Percentiles rank a stretch among this genome's conserved stretches.
phyloP scores from a whole-genome alignment of 2,797 vertebrate species.

The Pelodytes ibericus region DNA sequence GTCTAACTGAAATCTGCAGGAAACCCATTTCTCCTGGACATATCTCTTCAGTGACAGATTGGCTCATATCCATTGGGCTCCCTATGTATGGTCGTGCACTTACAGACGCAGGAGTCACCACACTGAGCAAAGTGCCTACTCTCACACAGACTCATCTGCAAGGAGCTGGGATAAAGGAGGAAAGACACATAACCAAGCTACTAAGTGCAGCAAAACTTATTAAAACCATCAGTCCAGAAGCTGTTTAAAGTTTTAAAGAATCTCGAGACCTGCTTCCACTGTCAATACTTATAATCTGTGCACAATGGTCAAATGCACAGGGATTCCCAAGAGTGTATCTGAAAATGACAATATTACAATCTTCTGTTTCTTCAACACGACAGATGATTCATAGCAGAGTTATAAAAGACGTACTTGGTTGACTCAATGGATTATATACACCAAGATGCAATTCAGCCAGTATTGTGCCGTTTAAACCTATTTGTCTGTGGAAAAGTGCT shows the following conservation, averaged over 20 bases:
- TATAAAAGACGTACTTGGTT: conserved; percentile 39
- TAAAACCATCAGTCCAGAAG: conserved; percentile 69
- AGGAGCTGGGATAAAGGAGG: conserved; percentile 87
- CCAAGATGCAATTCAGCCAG: conserved; percentile 52
- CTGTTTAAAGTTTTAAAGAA: conserved; percentile 62
- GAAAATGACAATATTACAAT: not conserved
- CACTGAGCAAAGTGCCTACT: conserved; percentile 82
- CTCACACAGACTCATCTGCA: conserved; percentile 83
- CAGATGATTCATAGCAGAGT: not conserved
- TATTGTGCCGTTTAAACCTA: conserved; percentile 1
- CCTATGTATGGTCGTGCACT: conserved; percentile 87
- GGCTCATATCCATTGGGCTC: conserved; percentile 91
- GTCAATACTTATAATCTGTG: conserved; percentile 37
- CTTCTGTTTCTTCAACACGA: not conserved
- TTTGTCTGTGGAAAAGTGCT: conserved; percentile 23
- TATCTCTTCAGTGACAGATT: conserved; percentile 83
- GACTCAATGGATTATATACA: conserved; percentile 48
- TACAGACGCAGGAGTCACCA: conserved; percentile 80
- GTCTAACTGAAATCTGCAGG: conserved; percentile 90
- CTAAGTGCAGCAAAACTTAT: conserved; percentile 83
- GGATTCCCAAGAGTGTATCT: not conserved
- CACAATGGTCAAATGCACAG: conserved; percentile 1
- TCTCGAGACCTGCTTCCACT: conserved; percentile 17
- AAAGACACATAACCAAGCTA: conserved; percentile 85
- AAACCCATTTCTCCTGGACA: conserved; percentile 82